Evolutionary conservation across 1,140 invertebrate species (phyloP).

Genomic region (Hypothenemus hampei): DNA sequence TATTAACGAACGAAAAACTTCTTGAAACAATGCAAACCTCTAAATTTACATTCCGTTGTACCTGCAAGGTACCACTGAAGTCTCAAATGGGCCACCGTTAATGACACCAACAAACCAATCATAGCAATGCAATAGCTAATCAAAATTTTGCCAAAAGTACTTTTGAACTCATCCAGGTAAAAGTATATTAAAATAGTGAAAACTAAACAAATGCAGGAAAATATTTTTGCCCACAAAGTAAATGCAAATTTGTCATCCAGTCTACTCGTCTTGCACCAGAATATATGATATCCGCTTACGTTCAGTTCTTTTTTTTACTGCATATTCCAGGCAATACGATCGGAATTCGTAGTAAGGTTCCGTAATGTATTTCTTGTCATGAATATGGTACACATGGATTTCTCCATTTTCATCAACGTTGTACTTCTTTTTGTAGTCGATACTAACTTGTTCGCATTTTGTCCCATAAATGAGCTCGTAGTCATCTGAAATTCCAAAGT

Average conservation of each 20-base stretch:
- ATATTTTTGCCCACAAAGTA: constrained; percentile 33
- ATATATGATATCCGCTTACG: constrained; percentile 22
- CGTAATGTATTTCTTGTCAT: background rate
- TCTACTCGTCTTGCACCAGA: constrained; percentile 5
- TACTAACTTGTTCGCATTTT: background rate
- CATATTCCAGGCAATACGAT: constrained; percentile 34
- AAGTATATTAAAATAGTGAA: constrained; percentile 43
- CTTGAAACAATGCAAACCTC: constrained; percentile 14
- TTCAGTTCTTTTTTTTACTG: constrained; percentile 16
- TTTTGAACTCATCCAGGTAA: constrained; percentile 38
- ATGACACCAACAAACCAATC: constrained; percentile 32
- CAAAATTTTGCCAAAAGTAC: constrained; percentile 43
- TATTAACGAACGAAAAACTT: background rate
- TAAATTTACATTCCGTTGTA: constrained; percentile 26
- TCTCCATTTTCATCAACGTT: constrained; percentile 15
- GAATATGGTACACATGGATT: constrained; percentile 15
- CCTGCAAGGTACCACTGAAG: background rate
- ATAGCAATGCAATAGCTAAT: constrained; percentile 43
- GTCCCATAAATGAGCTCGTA: constrained; percentile 11
- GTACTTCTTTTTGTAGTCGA: constrained; percentile 12
- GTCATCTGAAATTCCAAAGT: constrained; percentile 16
- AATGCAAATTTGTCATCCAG: constrained; percentile 24
- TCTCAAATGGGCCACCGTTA: constrained; percentile 24
- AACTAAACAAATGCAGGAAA: constrained; percentile 42
- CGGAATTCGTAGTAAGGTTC: constrained; percentile 2